Percentiles rank a stretch among this genome's conserved stretches.
phyloP scores from a whole-genome alignment of 2,113 vertebrate genomes.

The Bombycilla garrulus region DNA sequence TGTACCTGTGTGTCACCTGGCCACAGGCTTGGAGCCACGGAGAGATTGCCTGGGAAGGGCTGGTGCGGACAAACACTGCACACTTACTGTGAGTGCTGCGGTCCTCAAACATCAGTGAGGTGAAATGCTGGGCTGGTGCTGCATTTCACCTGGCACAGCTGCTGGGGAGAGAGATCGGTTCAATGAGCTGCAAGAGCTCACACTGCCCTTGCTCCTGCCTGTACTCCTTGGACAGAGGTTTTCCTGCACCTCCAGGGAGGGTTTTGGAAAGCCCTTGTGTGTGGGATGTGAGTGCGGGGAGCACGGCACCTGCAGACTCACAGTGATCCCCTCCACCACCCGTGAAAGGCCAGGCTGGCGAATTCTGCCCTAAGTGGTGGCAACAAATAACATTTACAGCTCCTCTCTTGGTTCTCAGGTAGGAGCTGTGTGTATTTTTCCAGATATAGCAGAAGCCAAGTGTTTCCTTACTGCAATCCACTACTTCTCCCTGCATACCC shows the following conservation, averaged over 20 bases:
- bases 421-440: neutral
- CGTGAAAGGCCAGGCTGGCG: neutral
- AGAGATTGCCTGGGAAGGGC: neutral
- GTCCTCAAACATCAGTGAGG: neutral
- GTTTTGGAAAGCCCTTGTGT: too few species aligned
- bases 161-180: neutral
- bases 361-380: neutral
- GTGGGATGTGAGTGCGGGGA: too few species aligned
- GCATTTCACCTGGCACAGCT: neutral
- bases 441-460: neutral
- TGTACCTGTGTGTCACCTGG: fast-evolving
- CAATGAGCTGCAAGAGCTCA: neutral
- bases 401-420: neutral
- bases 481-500: neutral
- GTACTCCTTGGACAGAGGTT: neutral
- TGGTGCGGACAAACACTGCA: neutral
- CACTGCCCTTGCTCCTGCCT: neutral
- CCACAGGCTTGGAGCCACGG: fast-evolving
- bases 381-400: neutral
- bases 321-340: neutral
- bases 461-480: neutral
- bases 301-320: neutral
- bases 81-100: fast-evolving
- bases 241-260: fast-evolving
- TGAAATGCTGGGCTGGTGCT: neutral